These are phyloP conservation scores for Aspiorhynchus laticeps DNA, from an alignment of 2,113 vertebrate species.

Conservation along the genomic window DNA sequence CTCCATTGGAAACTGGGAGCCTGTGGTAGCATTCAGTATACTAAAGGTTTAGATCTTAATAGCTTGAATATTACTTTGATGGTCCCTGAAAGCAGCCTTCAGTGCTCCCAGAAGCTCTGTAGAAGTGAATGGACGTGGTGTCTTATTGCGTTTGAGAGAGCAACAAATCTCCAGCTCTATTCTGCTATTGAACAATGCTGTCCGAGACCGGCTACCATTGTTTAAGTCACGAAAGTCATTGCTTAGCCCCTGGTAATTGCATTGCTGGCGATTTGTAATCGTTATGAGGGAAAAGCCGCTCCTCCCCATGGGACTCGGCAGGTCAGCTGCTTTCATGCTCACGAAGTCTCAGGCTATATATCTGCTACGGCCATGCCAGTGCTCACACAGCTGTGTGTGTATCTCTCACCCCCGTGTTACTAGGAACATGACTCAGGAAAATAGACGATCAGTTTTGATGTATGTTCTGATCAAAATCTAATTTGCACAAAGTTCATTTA, in stretches of 20 bases:
- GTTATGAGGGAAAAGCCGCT: conserved; percentile 31
- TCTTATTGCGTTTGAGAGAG: conserved; percentile 25
- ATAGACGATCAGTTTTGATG: not conserved
- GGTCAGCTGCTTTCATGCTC: conserved; percentile 20
- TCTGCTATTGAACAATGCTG: conserved; percentile 29
- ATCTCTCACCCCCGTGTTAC: not conserved
- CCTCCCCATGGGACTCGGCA: conserved; percentile 3
- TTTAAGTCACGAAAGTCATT: conserved; percentile 22
- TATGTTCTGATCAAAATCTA: conserved; percentile 5
- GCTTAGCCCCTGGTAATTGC: conserved; percentile 33
- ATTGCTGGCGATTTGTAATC: conserved; percentile 45
- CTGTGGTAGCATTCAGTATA: conserved; percentile 29
- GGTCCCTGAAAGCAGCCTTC: not conserved
- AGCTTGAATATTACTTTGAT: conserved; percentile 24
- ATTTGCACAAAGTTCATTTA: conserved; percentile 18
- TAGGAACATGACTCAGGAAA: conserved; percentile 4
- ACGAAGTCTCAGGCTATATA: conserved; percentile 29
- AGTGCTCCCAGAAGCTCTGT: not conserved
- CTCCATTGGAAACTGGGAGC: not conserved
- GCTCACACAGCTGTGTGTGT: not conserved
- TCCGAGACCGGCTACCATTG: conserved; percentile 14
- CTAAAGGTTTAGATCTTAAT: conserved; percentile 41
- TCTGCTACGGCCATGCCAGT: not conserved
- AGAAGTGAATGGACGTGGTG: conserved; percentile 8
- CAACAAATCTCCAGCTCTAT: conserved; percentile 41